Evolutionary conservation across 2,797 vertebrate species (phyloP).

Genomic region (Oryzias dopingdopingensis): DNA sequence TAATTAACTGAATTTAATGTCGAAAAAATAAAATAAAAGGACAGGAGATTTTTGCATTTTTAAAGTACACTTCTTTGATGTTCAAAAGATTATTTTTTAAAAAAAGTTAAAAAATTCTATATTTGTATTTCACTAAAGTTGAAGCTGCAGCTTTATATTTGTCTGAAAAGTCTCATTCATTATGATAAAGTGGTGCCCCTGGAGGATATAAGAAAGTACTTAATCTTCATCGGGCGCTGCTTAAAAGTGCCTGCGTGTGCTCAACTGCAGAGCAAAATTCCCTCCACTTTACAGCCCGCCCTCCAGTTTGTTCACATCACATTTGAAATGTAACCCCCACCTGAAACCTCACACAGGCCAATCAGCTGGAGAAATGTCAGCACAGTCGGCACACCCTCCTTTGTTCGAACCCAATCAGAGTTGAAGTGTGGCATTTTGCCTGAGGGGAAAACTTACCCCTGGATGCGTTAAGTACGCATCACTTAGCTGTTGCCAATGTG

Average conservation of each 20-base stretch:
- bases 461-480: conserved; percentile 75
- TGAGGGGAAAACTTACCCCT: conserved; percentile 72
- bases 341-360: conserved; percentile 63
- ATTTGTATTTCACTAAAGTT: neutral
- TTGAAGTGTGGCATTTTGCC: conserved; percentile 73
- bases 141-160: neutral
- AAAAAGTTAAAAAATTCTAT: too few species aligned
- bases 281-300: conserved; percentile 75
- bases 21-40: too few species aligned
- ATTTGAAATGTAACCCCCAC: conserved; percentile 78
- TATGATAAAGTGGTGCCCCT: too few species aligned
- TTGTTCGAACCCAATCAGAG: conserved; percentile 76
- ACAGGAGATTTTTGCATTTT: neutral
- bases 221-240: conserved; percentile 9
- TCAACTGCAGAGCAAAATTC: conserved; percentile 67
- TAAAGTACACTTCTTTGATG: neutral
- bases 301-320: conserved; percentile 67
- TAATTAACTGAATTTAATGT: too few species aligned
- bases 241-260: conserved; percentile 24
- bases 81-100: too few species aligned
- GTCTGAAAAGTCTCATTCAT: too few species aligned
- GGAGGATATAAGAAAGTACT: neutral
- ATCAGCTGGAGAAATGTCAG: conserved; percentile 64
- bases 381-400: conserved; percentile 68
- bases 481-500: conserved; percentile 78